Evolutionary conservation across 1,140 invertebrate species (phyloP).

Genomic region (Acromyrmex charruanus): DNA sequence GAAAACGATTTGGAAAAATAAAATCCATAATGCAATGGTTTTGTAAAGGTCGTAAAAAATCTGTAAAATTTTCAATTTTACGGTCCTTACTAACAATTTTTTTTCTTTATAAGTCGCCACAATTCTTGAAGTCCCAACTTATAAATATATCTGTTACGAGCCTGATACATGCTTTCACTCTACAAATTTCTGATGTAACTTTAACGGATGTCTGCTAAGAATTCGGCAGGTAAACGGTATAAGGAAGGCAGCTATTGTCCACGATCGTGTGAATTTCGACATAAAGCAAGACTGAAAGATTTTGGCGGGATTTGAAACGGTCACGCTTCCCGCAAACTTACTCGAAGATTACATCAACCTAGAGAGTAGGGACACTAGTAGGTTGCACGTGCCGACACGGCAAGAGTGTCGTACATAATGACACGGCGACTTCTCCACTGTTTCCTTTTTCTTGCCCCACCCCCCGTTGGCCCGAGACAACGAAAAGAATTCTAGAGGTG

Average conservation of each 20-base stretch:
- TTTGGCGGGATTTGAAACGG: not conserved
- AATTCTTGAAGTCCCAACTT: not conserved
- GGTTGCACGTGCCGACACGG: constrained; percentile 28
- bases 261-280: not conserved
- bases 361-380: constrained; percentile 4
- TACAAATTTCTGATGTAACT: constrained; percentile 33
- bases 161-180: not conserved
- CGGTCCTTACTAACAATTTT: too few relatives aligned
- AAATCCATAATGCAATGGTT: too few relatives aligned
- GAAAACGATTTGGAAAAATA: too few relatives aligned
- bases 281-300: not conserved
- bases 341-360: constrained; percentile 69
- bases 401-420: constrained; percentile 24
- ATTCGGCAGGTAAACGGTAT: not conserved
- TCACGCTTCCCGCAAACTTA: constrained; percentile 58
- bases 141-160: not conserved
- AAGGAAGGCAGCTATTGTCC: too few relatives aligned
- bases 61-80: too few relatives aligned
- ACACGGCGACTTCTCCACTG: not conserved
- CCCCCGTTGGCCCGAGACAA: not conserved
- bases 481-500: constrained; percentile 37
- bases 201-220: not conserved
- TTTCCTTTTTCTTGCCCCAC: constrained; percentile 4
- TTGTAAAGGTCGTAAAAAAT: too few relatives aligned
- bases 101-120: not conserved